Percentiles rank a stretch among this genome's conserved stretches.
Evolutionary conservation across 2,888 invertebrate species (phyloP).

Genomic region (Lycocerus yunnanus): DNA sequence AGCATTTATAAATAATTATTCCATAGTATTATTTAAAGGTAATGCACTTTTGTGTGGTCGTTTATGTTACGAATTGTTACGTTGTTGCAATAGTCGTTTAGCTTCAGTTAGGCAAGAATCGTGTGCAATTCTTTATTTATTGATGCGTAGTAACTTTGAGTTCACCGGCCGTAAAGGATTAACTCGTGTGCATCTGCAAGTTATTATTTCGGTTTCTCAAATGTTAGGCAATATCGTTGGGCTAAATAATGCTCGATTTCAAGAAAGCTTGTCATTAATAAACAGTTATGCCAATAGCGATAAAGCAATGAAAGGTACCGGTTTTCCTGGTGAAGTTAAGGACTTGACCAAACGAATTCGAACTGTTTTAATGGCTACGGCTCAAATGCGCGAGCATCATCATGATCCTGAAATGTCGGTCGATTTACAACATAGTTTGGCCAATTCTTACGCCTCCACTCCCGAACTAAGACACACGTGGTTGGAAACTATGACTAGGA

Average conservation of each 20-base stretch:
- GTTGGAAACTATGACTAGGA: conserved; percentile 92
- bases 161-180: conserved; percentile 82
- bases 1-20: conserved; percentile 90
- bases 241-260: conserved; percentile 90
- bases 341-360: conserved; percentile 91
- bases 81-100: conserved; percentile 85
- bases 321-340: conserved; percentile 87
- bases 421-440: conserved; percentile 89
- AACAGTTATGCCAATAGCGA: conserved; percentile 93
- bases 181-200: conserved; percentile 89
- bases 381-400: conserved; percentile 87
- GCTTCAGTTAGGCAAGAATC: conserved; percentile 87
- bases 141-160: conserved; percentile 95
- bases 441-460: conserved; percentile 92
- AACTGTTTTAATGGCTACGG: conserved; percentile 93
- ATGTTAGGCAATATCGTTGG: conserved; percentile 90
- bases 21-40: conserved; percentile 82
- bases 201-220: conserved; percentile 94
- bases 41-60: conserved; percentile 80
- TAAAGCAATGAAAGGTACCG: conserved; percentile 92
- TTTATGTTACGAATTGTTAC: conserved; percentile 78
- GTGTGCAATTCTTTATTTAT: conserved; percentile 86
- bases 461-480: conserved; percentile 93
- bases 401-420: conserved; percentile 91
- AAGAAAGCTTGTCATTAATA: conserved; percentile 89